A percentile compares a stretch with the other conserved stretches of the same genome.
Conservation (phyloP, 2,113 vertebrate genomes). For the Mixornis gularis region DNA sequence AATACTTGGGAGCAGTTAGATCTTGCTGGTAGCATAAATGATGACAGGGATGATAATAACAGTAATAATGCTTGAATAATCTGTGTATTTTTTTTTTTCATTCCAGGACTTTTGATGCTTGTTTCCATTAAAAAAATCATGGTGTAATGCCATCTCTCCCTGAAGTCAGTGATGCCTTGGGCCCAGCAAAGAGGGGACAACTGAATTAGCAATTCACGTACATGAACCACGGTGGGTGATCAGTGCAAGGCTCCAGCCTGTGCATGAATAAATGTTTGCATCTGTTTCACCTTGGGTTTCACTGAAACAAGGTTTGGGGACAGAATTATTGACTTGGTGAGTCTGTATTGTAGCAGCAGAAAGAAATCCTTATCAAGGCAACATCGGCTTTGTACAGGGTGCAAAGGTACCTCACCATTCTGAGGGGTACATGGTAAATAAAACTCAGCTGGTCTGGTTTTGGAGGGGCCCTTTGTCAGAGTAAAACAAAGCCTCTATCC, state of each 20-base stretch:
- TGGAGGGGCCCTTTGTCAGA: not conserved
- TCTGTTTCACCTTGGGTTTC: not conserved
- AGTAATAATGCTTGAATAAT: not conserved
- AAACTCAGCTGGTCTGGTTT: not conserved
- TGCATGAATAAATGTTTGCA: not conserved
- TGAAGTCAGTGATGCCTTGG: not conserved
- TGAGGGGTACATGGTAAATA: accelerated
- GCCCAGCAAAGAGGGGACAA: not conserved
- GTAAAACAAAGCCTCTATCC: not conserved
- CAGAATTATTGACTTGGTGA: not conserved
- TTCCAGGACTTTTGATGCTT: not conserved
- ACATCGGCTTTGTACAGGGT: not conserved
- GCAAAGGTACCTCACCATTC: not conserved
- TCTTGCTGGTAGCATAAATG: not conserved
- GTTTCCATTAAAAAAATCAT: not conserved
- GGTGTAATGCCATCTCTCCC: not conserved
- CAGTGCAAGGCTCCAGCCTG: not conserved
- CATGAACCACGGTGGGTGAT: accelerated
- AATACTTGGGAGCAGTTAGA: not conserved
- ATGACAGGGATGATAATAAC: not conserved
- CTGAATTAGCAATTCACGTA: accelerated
- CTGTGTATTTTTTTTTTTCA: not conserved
- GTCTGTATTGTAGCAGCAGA: not conserved
- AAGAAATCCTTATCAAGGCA: not conserved
- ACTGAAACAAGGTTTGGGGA: not conserved